Base-by-base conservation (phyloP, 2,888 invertebrate genomes). In the Acrobasis repandana region DNA sequence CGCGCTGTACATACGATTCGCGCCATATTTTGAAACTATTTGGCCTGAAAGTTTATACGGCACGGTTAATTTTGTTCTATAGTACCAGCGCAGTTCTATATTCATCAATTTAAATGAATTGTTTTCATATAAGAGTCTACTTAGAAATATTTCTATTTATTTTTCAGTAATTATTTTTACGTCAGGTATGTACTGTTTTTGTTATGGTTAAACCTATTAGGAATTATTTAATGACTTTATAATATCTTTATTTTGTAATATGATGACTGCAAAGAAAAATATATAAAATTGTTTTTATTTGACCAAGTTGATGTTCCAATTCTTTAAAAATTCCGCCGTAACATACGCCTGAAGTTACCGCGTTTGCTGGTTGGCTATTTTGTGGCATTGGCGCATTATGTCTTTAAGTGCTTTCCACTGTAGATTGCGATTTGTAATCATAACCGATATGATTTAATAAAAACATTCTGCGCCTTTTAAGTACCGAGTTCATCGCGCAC, bases 341-440 rank as follows among this genome's bases (percentile, higher is more conserved):
- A 64, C 58, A 64, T 61, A 47, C 65, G 46, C 63, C 58, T 38
- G 88, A 88, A 86, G 81, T 72, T 81, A 70, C 57, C 64, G 58
- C 71, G 64, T 64, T 63, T 64, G 58, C 61, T 74, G 77, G 86
- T 86, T 88, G 86, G 90, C 66, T 67, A 60, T 46, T 61, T 61
- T 76, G 79, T 80, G 82, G 82, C 86, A 86, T 88, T 88, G 89
- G 79, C 82, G 82, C 83, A 83, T 83, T 85, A 84, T 85, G 83
- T 79, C 72, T 70, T 61, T 16, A 82, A 88, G 88, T 74, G 86
- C 70, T 77, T 86, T 67, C 0, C 43, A 14, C n/a, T 4, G 38
- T 38, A 10, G n/a, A 43, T n/a, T 43, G 43, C 6, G 2, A 34
- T 11, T 18, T 28, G 56, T 16, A 61, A 15, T 48, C 49, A 34